Percentiles rank a stretch among this genome's conserved stretches.
phyloP scores from a whole-genome alignment of 2,113 vertebrate genomes.

The Leiothrix lutea region DNA sequence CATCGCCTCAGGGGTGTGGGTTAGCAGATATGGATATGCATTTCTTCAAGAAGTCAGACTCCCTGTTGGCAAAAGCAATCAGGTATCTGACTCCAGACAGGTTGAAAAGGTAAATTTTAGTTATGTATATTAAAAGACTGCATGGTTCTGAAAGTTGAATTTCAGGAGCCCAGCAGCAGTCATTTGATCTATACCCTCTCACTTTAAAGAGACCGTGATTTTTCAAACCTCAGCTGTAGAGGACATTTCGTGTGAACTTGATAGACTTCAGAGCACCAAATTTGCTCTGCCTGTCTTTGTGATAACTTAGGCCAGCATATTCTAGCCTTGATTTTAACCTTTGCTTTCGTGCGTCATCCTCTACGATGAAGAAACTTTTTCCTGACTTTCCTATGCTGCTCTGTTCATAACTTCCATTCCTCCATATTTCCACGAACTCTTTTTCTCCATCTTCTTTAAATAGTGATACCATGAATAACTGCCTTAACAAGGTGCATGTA shows the following conservation, averaged over 20 bases:
- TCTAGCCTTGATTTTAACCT: not conserved
- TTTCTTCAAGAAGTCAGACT: not conserved
- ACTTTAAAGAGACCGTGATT: not conserved
- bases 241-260: not conserved
- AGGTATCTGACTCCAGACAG: not conserved
- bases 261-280: not conserved
- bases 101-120: not conserved
- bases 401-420: not conserved
- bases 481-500: not conserved
- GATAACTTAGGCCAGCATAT: not conserved
- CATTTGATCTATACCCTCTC: not conserved
- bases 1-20: accelerated
- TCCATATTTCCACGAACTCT: not conserved
- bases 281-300: not conserved
- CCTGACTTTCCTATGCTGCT: not conserved
- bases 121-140: not conserved
- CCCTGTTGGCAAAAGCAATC: not conserved
- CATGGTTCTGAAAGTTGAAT: not conserved
- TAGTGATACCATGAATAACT: not conserved
- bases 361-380: not conserved
- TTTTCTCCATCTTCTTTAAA: not conserved
- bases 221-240: not conserved
- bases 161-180: not conserved
- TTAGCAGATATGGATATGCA: not conserved
- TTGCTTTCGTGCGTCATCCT: not conserved